These are phyloP conservation scores for Cranoglanis bouderius DNA, from an alignment of 2,113 vertebrate species.

Conservation along the genomic window DNA sequence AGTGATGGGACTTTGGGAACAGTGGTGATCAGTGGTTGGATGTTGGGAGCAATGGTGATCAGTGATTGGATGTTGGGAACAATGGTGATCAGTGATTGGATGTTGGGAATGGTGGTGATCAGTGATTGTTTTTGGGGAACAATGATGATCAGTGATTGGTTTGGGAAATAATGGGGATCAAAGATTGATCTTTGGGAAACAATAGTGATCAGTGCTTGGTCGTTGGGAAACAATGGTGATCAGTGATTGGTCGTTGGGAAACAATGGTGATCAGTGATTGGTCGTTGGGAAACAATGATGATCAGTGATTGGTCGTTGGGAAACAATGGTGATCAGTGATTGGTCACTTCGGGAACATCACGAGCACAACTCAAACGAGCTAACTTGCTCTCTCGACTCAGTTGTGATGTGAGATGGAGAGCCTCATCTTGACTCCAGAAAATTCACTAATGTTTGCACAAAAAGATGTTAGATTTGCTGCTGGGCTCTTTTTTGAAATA, in stretches of 20 bases:
- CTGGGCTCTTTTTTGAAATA: not conserved
- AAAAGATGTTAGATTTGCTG: not conserved
- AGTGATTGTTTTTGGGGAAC: not conserved
- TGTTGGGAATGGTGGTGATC: not conserved
- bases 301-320: not conserved
- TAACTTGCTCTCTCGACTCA: not conserved
- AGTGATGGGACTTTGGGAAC: not conserved
- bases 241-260: not conserved
- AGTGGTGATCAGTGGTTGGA: not conserved
- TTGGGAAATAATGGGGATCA: not conserved
- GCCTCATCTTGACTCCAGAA: not conserved
- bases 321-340: not conserved
- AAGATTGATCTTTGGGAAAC: not conserved
- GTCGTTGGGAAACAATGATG: not conserved
- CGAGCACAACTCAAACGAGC: no score
- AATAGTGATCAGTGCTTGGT: not conserved
- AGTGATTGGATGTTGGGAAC: not conserved
- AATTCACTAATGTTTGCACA: not conserved
- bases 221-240: not conserved
- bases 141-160: not conserved
- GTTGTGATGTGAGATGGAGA: not conserved
- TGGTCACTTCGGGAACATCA: not conserved
- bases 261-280: not conserved
- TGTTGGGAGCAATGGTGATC: not conserved
- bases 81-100: not conserved